Conservation (phyloP, 2,113 vertebrate genomes). For the Maylandia zebra region DNA sequence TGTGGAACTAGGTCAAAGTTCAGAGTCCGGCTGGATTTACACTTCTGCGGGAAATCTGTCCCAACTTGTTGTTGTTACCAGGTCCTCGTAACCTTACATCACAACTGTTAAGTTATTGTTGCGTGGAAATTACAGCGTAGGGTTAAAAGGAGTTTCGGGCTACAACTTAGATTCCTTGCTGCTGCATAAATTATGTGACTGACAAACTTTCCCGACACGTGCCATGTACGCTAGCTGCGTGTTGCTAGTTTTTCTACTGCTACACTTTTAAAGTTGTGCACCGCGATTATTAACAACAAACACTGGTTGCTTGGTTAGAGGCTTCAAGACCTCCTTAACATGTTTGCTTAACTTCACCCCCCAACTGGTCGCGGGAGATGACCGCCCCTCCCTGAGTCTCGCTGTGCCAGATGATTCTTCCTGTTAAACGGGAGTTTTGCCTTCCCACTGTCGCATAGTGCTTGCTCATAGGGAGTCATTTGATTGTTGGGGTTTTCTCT, state of each 20-base stretch:
- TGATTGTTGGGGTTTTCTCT: not conserved
- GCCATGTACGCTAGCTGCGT: not conserved
- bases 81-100: rapidly evolving
- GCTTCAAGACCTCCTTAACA: not conserved
- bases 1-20: not conserved
- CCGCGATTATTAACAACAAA: rapidly evolving
- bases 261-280: not conserved
- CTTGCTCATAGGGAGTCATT: not conserved
- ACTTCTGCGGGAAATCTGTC: not conserved
- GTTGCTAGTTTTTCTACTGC: rapidly evolving
- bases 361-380: rapidly evolving
- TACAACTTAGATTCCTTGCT: rapidly evolving
- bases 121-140: not conserved
- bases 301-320: not conserved
- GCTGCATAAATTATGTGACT: not conserved
- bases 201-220: rapidly evolving
- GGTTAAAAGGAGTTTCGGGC: not conserved
- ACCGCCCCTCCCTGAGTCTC: rapidly evolving
- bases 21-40: rapidly evolving
- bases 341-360: not conserved
- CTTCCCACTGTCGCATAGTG: rapidly evolving
- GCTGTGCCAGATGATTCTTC: not conserved
- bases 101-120: rapidly evolving
- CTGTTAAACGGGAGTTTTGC: not conserved
- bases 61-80: rapidly evolving